Evolutionary conservation across 2,888 invertebrate species (phyloP), one percentile per base, ranked within the genome.

Genomic region (Galeopsomyia nigrocyanea): DNA sequence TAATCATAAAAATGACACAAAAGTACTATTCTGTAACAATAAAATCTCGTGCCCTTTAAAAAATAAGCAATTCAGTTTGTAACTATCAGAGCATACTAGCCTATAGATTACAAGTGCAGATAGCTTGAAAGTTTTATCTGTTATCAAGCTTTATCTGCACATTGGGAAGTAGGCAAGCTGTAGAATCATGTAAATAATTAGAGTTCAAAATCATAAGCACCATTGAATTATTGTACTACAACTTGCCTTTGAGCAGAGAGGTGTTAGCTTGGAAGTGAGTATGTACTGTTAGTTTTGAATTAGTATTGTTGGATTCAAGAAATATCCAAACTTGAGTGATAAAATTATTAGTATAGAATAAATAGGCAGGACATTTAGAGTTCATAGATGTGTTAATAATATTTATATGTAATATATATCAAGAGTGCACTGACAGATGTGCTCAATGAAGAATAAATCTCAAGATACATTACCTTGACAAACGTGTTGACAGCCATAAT

Each of bases 401-500:
- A 73, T n/a, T n/a, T 74, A 70, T 70, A 68, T 56, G 69, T 71
- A 71, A 75, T 71, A 50, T 55, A 56, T 74, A 73, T 63, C 60
- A 55, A 51, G 47, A 68, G 74, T 78, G 68, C 75, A 78, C 73
- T 76, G 74, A 76, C 76, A 78, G 78, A 79, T 79, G 80, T 80
- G 81, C 80, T 22, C 69, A 68, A 50, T 66, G 7, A 75, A 55
- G 63, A 26, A 58, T 58, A 76, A 74, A 68, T 75, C 79, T 77
- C 76, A 80, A 79, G 77, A 76, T 80, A 83, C 82, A 77, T 85
- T 90, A 97, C 97, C 94, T 98, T 99, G 78, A 99, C 99, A 89
- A 99, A 99, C 9, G 99, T 99, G 88, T 99, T 99, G 72, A 99
- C 99, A 14, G 99, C 99, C 98, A 99, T 98, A 75, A 99, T 99